Base-by-base conservation (phyloP, 1,140 invertebrate genomes). In the Leptopilina boulardi region DNA sequence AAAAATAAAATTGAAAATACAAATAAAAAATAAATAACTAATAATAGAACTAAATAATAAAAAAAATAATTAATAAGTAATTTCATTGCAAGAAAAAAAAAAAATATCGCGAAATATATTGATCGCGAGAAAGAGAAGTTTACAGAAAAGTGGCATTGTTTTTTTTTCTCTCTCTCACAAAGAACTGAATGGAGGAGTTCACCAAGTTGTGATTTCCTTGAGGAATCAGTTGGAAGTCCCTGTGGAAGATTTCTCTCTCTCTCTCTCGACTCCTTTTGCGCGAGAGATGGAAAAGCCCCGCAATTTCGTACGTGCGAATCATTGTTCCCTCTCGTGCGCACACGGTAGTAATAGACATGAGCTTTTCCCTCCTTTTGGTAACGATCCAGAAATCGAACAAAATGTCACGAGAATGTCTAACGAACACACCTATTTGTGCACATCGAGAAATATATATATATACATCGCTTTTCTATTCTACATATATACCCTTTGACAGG, bases 341-440 rank as follows among this genome's bases (percentile, higher is more conserved):
- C 26, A 9, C 15, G 59, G 4, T 10, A 26, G 56, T 66, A 66
- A 34, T 30, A 66, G 59, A 66, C 59, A 66, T 66, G 59, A 66
- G 59, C 23, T 66, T 66, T 15, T 66, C 59, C 5, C 9, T 66
- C 59, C n/a, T n/a, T 44, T 23, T 66, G 59, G 59, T 66, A 66
- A 66, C 59, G 59, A 66, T 66, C 59, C 59, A 66, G 59, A 66
- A 66, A 66, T 66, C 59, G 59, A 34, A 66, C 59, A 23, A 23
- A n/a, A 15, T 66, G 59, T 66, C 59, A 66, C 59, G 59, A 66
- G 59, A 66, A 66, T 66, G 23, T 66, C 59, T 30, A 66, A 66
- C 59, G 59, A 66, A 66, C 59, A 66, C 59, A 66, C 59, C 59
- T 5, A 30, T 66, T 66, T 66, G 59, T 30, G 23, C 26, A n/a